phyloP scores from a whole-genome alignment of 2,888 invertebrate species.

The Elegia similella region DNA sequence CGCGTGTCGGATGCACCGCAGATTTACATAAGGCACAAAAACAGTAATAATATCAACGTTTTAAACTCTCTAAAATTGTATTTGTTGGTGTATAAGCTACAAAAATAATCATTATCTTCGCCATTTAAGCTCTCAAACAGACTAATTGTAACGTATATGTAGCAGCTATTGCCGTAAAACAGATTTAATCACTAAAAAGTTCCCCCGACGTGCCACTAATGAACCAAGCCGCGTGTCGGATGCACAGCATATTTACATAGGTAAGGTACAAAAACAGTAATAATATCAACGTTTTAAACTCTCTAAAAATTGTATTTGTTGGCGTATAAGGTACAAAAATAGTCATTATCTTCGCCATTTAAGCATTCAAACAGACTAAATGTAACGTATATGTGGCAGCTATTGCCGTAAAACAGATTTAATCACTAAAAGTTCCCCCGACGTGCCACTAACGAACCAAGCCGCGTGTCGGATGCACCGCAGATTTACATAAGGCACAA shows the following conservation, averaged over 20 bases:
- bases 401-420: not conserved
- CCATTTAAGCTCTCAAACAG: too few species aligned
- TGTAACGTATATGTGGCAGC: too few species aligned
- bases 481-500: constrained; percentile 20
- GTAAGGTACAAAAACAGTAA: too few species aligned
- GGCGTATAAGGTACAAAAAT: too few species aligned
- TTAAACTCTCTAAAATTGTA: too few species aligned
- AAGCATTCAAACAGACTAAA: too few species aligned
- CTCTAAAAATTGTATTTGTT: too few species aligned
- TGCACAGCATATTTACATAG: constrained; percentile 12
- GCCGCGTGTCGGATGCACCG: not conserved
- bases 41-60: too few species aligned
- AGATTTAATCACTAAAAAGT: constrained; percentile 7
- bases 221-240: not conserved
- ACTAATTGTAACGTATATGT: too few species aligned
- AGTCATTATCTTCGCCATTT: too few species aligned
- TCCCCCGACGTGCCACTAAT: not conserved
- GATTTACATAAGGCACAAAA: constrained; percentile 13
- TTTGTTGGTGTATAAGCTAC: too few species aligned
- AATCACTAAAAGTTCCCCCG: constrained; percentile 3
- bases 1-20: not conserved
- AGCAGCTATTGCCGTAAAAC: not conserved
- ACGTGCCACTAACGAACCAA: constrained; percentile 3
- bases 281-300: constrained; percentile 18
- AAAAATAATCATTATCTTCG: too few species aligned